Evolutionary conservation across 2,113 vertebrate species (phyloP).

Genomic region (Holacanthus passer): DNA sequence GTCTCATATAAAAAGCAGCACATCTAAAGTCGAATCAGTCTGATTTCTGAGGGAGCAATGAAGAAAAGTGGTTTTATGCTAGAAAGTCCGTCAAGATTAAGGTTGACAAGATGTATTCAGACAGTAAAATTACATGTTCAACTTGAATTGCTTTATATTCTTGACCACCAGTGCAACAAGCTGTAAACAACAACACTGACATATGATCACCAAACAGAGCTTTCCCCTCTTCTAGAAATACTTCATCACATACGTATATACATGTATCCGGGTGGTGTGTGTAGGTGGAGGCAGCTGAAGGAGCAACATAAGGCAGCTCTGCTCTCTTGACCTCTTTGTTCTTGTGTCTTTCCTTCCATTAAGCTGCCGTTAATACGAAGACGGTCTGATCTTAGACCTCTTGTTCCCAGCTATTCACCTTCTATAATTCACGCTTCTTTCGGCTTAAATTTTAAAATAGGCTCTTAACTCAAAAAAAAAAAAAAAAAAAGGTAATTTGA

Average conservation of each 20-base stretch:
- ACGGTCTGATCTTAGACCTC: constrained; percentile 39
- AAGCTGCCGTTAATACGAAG: constrained; percentile 14
- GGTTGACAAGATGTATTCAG: background rate
- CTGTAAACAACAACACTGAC: background rate
- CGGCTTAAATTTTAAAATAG: constrained; percentile 57
- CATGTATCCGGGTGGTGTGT: background rate
- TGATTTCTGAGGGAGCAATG: background rate
- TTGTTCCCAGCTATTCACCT: constrained; percentile 44
- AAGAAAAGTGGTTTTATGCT: background rate
- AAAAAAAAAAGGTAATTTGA: constrained; percentile 62
- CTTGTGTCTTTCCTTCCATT: constrained; percentile 8
- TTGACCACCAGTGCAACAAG: background rate
- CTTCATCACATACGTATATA: background rate
- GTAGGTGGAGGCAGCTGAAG: background rate
- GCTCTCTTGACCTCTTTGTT: constrained; percentile 35
- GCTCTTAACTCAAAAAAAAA: constrained; percentile 36
- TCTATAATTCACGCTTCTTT: constrained; percentile 45
- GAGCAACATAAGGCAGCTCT: background rate
- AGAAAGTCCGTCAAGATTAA: background rate
- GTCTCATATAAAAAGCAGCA: background rate
- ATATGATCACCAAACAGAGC: too few relatives aligned
- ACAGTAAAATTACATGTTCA: background rate
- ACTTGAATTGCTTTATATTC: background rate
- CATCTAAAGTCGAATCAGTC: background rate
- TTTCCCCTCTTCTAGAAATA: too few relatives aligned